Percentiles rank a stretch among this genome's conserved stretches.
These are phyloP conservation scores for Sternarchorhynchus goeldii DNA, from an alignment of 2,797 vertebrate species.

Conservation along the genomic window DNA sequence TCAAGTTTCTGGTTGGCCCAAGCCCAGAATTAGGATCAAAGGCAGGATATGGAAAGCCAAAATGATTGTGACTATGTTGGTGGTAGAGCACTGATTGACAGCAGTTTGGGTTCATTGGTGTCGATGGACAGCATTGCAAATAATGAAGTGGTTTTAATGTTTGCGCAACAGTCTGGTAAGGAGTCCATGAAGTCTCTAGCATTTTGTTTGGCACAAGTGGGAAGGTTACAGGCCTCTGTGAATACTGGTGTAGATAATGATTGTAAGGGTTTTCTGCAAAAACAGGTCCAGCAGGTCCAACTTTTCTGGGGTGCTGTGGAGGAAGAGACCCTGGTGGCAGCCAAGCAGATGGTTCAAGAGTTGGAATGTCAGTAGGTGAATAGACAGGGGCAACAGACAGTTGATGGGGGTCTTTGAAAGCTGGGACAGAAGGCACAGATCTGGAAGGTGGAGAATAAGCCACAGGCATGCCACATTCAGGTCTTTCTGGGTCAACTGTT, in stretches of 20 bases:
- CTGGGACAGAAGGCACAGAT: neutral
- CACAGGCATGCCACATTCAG: neutral
- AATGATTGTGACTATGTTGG: conserved; percentile 68
- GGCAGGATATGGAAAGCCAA: conserved; percentile 46
- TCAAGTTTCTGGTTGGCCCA: neutral
- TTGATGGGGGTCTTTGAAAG: neutral
- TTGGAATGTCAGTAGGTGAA: neutral
- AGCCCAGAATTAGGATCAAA: neutral
- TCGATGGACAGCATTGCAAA: neutral
- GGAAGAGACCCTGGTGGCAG: neutral
- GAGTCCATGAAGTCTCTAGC: neutral
- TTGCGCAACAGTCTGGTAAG: neutral
- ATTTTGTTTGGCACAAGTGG: neutral
- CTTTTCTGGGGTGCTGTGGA: neutral
- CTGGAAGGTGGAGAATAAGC: too few species aligned
- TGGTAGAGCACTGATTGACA: conserved; percentile 70
- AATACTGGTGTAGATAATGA: neutral
- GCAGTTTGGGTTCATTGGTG: conserved; percentile 59
- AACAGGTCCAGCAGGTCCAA: neutral
- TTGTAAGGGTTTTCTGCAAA: neutral
- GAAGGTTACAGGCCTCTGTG: neutral
- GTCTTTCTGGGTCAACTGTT: neutral
- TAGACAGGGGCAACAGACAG: neutral
- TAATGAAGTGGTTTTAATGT: neutral
- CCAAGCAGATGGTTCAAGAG: neutral